Base-by-base conservation (phyloP, 2,797 vertebrate genomes). In the Betta splendens region DNA sequence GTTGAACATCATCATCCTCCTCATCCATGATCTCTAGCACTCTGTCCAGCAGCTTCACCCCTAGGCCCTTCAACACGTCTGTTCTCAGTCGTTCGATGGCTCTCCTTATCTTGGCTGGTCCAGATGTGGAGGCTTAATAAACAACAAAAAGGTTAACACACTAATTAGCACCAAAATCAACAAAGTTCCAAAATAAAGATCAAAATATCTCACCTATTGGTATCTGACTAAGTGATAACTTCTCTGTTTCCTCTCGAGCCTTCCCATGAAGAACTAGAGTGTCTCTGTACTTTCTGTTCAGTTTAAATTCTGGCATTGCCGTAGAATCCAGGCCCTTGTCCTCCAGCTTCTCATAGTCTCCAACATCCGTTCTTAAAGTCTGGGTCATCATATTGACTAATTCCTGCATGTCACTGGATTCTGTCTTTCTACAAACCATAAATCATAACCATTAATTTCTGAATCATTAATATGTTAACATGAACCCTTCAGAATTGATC, bases 201-300 rank as follows among this genome's bases (percentile, higher is more conserved):
- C 0, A 17, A 38, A 51, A 10, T 10, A 16, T 70, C 64, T 20
- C 2, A 97, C 93, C 94, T 85, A 83, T 84, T 70, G 92, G 90
- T 60, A 96, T 85, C 64, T 94, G 91, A 44, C 90, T 81, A 6
- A 96, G 80, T 44, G 84, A 90, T 42, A 95, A 75, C 49, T 92
- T 87, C 43, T 91, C 88, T 6, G 83, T 82, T 37, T 92, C 93
- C 39, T 88, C 92, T 48, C 61, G 60, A 70, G 89, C 87, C 75
- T 94, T 99, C 53, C 96, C 96, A 66, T 98, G 95, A 69, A 99
- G 93, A 76, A 94, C 81, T 75, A 99, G 87, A 0, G 97, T 99
- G 82, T 99, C 97, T 56, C 89, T 89, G 67, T 98, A 99, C 80
- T 91, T 95, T 29, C 87, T 90, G 79, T 93, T 94, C 25, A 97